A percentile compares a stretch with the other conserved stretches of the same genome.
These are phyloP conservation scores for Laterallus jamaicensis DNA, from an alignment of 2,113 vertebrate species.

Conservation along the genomic window DNA sequence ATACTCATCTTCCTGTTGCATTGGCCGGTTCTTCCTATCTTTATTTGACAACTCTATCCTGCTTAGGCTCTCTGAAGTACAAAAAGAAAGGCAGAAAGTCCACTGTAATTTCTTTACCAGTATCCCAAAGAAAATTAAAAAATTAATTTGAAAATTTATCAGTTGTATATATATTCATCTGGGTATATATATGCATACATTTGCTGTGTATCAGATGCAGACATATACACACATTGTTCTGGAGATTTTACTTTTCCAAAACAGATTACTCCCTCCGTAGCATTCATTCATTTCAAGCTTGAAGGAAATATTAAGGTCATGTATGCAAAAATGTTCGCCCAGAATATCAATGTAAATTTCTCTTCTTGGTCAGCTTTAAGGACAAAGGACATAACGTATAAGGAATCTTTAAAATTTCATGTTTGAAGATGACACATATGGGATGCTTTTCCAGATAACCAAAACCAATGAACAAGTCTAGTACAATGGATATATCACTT, in stretches of 20 bases:
- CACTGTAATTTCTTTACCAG: not conserved
- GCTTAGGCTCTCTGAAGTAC: conserved; percentile 81
- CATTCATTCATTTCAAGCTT: not conserved
- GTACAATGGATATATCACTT: not conserved
- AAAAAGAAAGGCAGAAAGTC: not conserved
- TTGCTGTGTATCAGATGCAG: not conserved
- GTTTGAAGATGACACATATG: not conserved
- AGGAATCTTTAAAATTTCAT: not conserved
- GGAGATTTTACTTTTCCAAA: not conserved
- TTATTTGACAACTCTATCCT: conserved; percentile 81
- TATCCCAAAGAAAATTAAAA: not conserved
- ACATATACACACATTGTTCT: not conserved
- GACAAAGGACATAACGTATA: not conserved
- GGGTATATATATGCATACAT: no score
- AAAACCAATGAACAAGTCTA: not conserved
- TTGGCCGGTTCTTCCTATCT: conserved; percentile 92
- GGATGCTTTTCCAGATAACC: not conserved
- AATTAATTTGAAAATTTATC: not conserved
- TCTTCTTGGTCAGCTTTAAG: not conserved
- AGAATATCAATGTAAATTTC: not conserved
- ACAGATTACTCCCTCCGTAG: not conserved
- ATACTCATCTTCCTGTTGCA: conserved; percentile 97
- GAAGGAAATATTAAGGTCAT: not conserved
- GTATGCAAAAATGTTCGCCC: not conserved
- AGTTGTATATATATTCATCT: not conserved